phyloP scores from a whole-genome alignment of 2,888 invertebrate species.

The Anagyrus pseudococci region DNA sequence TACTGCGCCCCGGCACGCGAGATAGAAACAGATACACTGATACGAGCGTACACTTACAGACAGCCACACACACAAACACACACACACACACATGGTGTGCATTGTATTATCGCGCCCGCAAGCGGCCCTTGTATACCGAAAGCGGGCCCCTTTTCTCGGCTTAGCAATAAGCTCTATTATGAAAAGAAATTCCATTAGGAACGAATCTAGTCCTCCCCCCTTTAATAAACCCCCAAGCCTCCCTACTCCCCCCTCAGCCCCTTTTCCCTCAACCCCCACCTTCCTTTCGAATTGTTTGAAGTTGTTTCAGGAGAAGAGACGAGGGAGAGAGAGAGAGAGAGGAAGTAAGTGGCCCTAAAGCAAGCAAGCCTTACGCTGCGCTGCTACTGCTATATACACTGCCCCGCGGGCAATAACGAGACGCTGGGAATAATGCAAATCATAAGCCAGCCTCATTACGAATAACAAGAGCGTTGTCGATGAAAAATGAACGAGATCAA shows the following conservation, averaged over 20 bases:
- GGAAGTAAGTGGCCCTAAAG: not conserved
- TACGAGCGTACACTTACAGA: not conserved
- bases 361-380: too few relatives aligned
- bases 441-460: too few relatives aligned
- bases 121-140: not conserved
- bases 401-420: too few relatives aligned
- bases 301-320: slow-evolving; percentile 14
- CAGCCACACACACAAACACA: not conserved
- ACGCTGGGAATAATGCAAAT: too few relatives aligned
- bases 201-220: slow-evolving; percentile 33
- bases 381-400: not conserved
- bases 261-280: not conserved
- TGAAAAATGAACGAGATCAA: too few relatives aligned
- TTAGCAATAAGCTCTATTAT: slow-evolving; percentile 25
- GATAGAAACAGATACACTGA: not conserved
- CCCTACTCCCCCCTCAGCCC: not conserved
- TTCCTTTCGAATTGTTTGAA: slow-evolving; percentile 18
- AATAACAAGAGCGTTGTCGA: too few relatives aligned
- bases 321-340: slow-evolving; percentile 5
- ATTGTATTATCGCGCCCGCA: slow-evolving; percentile 22
- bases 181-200: slow-evolving; percentile 32
- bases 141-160: slow-evolving; percentile 36
- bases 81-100: slow-evolving; percentile 10
- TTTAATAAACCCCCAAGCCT: not conserved
- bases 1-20: not conserved